phyloP scores from a whole-genome alignment of 2,113 vertebrate species.

The Melospiza melodia region DNA sequence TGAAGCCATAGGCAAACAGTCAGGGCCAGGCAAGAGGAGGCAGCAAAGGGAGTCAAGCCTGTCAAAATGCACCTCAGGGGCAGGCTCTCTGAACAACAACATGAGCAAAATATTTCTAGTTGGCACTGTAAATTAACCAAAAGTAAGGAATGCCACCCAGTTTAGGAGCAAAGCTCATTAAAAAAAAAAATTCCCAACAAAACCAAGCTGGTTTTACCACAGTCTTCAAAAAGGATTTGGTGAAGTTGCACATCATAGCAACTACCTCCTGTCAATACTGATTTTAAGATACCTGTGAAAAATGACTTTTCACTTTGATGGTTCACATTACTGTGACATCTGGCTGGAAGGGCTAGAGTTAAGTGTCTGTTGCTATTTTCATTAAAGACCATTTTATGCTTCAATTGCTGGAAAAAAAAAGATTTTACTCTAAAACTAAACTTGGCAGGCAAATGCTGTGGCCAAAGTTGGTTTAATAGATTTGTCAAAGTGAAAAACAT shows the following conservation, averaged over 20 bases:
- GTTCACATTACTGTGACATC: constrained; percentile 27
- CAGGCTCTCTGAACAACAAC: background rate
- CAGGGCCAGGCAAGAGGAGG: background rate
- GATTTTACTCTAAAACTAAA: background rate
- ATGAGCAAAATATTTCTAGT: background rate
- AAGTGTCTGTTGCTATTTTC: constrained; percentile 26
- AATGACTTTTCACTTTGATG: constrained; percentile 6
- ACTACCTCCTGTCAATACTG: background rate
- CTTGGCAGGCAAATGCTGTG: background rate
- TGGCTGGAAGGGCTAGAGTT: constrained; percentile 25
- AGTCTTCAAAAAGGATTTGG: background rate
- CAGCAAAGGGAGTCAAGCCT: background rate
- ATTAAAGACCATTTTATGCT: background rate
- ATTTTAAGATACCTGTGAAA: constrained; percentile 7
- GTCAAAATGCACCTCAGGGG: background rate
- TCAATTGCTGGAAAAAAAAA: background rate
- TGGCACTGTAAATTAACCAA: background rate
- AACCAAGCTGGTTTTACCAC: background rate
- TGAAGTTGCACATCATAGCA: background rate
- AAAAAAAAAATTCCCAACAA: background rate
- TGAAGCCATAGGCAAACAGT: background rate
- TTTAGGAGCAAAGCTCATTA: background rate
- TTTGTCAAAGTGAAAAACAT: background rate
- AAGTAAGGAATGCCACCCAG: background rate
- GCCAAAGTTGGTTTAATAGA: background rate